These are phyloP conservation scores for Coronaproctus castanopsis DNA, from an alignment of 2,888 invertebrate genomes.

Conservation along the genomic window DNA sequence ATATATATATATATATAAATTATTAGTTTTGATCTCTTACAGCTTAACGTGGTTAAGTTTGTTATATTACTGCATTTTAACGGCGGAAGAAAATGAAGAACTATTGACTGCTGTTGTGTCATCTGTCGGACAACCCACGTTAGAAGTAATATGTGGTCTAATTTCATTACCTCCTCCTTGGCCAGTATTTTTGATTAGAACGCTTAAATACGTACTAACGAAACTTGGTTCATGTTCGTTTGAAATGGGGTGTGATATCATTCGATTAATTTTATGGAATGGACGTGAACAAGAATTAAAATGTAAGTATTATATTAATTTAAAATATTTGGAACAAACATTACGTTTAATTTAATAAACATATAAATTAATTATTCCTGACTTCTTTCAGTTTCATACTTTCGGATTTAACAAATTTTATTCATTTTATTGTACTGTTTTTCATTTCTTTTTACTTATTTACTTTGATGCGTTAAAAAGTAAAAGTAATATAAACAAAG, in stretches of 20 bases:
- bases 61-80: constrained; percentile 4
- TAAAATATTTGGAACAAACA: too few relatives aligned
- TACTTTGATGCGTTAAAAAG: too few relatives aligned
- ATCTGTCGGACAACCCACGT: constrained; percentile 22
- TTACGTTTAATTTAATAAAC: too few relatives aligned
- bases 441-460: too few relatives aligned
- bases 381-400: too few relatives aligned
- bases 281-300: constrained; percentile 24
- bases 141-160: constrained; percentile 29
- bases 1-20: too few relatives aligned
- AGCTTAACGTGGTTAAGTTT: constrained; percentile 9
- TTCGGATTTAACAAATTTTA: too few relatives aligned
- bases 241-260: constrained; percentile 36
- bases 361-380: too few relatives aligned
- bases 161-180: constrained; percentile 45
- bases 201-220: constrained; percentile 45
- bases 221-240: constrained; percentile 44
- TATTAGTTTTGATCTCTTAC: too few relatives aligned
- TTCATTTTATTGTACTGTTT: too few relatives aligned
- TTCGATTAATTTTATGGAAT: constrained; percentile 37
- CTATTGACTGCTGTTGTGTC: constrained; percentile 1
- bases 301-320: constrained; percentile 16
- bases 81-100: neutral
- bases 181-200: constrained; percentile 38
- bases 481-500: too few relatives aligned